Conservation (phyloP, 2,888 invertebrate species). For the Chrysolina haemoptera region DNA sequence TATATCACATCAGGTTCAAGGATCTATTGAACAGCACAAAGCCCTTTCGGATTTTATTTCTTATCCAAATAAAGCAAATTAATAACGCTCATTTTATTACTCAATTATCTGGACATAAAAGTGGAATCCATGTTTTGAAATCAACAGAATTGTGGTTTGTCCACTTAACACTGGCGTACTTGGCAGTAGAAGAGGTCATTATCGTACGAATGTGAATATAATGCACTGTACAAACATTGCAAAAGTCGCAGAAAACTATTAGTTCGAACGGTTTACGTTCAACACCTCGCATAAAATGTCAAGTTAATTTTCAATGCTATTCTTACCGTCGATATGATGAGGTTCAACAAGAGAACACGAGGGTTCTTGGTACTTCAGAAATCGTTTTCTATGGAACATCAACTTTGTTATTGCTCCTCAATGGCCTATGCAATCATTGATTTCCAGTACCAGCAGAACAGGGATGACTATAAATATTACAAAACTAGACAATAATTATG, state of each 20-base stretch:
- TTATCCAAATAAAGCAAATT: conserved; percentile 17
- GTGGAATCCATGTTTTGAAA: conserved; percentile 54
- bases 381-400: neutral
- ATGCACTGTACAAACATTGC: conserved; percentile 56
- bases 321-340: conserved; percentile 39
- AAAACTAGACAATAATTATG: too few species aligned
- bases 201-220: conserved; percentile 62
- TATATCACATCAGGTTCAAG: neutral
- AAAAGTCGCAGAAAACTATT: conserved; percentile 53
- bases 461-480: too few species aligned
- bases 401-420: neutral
- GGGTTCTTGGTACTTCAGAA: neutral
- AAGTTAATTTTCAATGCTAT: conserved; percentile 51
- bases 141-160: conserved; percentile 54
- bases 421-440: neutral
- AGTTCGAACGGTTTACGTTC: conserved; percentile 54
- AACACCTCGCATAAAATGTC: conserved; percentile 52
- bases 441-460: neutral
- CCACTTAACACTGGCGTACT: conserved; percentile 59
- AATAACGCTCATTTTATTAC: conserved; percentile 45
- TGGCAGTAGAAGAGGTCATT: conserved; percentile 53
- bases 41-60: neutral
- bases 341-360: neutral
- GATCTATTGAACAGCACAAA: neutral
- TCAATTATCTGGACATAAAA: conserved; percentile 58